Percentiles rank a stretch among this genome's conserved stretches.
Conservation (phyloP, 1,140 invertebrate genomes). For the Paraescarpia echinospica region DNA sequence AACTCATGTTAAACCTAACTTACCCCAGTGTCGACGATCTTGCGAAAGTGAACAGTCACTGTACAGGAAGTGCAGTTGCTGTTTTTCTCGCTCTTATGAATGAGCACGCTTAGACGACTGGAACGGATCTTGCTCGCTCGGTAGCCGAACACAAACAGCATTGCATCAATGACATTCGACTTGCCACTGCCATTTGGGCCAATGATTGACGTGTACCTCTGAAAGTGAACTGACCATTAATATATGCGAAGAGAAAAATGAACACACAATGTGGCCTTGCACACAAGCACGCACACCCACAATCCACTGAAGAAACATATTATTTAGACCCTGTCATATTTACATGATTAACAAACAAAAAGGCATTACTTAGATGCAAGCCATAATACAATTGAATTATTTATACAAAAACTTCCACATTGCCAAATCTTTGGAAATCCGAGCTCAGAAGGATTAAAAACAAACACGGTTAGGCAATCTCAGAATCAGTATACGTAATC, state of each 20-base stretch:
- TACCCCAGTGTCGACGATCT: constrained; percentile 75
- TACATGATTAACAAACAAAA: too few species aligned
- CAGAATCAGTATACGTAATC: too few species aligned
- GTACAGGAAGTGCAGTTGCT: constrained; percentile 77
- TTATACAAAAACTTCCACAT: too few species aligned
- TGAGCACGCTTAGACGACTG: constrained; percentile 90
- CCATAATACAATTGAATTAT: too few species aligned
- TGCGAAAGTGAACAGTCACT: constrained; percentile 89
- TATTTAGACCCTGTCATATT: too few species aligned
- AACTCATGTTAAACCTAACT: too few species aligned
- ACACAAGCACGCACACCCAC: too few species aligned
- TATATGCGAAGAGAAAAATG: not conserved
- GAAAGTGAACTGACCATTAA: constrained; percentile 41
- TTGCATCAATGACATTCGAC: constrained; percentile 98
- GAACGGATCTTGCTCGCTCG: constrained; percentile 92
- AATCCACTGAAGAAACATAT: too few species aligned
- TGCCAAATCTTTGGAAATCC: too few species aligned
- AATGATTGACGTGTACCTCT: constrained; percentile 95
- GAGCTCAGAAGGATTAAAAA: too few species aligned
- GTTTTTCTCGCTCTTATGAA: constrained; percentile 90
- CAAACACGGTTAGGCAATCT: too few species aligned
- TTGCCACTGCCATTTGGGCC: constrained; percentile 99
- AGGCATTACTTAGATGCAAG: too few species aligned
- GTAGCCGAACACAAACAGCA: constrained; percentile 99
- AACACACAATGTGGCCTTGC: not conserved